Base-by-base conservation (phyloP, 2,113 vertebrate species). In the Coryphaenoides rupestris region DNA sequence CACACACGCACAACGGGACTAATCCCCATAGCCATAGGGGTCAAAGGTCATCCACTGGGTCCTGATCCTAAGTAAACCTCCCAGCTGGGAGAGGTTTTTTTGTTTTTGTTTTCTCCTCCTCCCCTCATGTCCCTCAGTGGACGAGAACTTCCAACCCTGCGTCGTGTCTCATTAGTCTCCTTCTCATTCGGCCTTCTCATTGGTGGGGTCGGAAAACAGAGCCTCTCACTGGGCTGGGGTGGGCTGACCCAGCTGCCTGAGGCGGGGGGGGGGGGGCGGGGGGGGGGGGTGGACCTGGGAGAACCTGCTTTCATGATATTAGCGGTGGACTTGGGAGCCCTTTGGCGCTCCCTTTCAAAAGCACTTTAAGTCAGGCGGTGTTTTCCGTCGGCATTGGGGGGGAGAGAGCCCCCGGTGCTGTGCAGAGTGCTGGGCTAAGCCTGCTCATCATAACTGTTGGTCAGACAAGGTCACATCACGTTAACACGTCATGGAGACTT, bases 301-400 rank as follows among this genome's bases (percentile, higher is more conserved):
- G 80, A 83, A 78, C 75, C 66, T 66, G 69, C 47, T 77, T 72
- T 84, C 85, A 81, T 88, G 85, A 81, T 77, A 81, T 79, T 78
- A 84, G 76, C 76, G 64, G 55, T 74, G 77, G 80, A 72, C 68
- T 79, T 83, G 73, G 72, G 78, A 82, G 72, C 85, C 63, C 57
- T 50, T 78, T 80, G 78, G 62, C 80, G 68, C 76, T 68, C 70
- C 71, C 76, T 80, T 84, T 79, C 76, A 83, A 68, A 80, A 81
- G 72, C 77, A 79, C 75, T 81, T 74, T 76, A 63, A 73, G 64
- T 66, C 71, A 70, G 47, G 75, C 69, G 74, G 17, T 53, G 60
- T 75, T 40, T 87, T 84, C 87, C 85, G 86, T 86, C 79, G 77
- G 83, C 67, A 72, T 84, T 82, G 74, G 79, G 54, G 57, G 54